A percentile compares a stretch with the other conserved stretches of the same genome.
Conservation (phyloP, 1,140 invertebrate genomes). For the Listronotus bonariensis region DNA sequence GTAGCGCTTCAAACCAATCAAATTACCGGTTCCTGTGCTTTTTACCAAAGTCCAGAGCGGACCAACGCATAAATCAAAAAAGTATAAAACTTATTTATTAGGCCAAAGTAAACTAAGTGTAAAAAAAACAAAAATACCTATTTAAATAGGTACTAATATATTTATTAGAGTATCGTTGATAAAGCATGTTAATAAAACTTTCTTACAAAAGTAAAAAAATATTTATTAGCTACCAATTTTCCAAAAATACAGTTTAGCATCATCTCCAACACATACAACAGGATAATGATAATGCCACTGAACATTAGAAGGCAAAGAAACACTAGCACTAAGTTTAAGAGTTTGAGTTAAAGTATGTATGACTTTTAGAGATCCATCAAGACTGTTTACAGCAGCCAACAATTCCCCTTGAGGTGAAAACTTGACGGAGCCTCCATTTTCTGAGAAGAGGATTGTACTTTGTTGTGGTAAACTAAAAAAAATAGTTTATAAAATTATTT, state of each 20-base stretch:
- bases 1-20: too few species aligned
- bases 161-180: too few species aligned
- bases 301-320: conserved; percentile 63
- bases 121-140: too few species aligned
- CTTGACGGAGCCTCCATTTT: conserved; percentile 62
- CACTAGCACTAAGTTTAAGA: conserved; percentile 58
- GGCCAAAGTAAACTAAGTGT: too few species aligned
- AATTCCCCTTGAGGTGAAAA: conserved; percentile 63
- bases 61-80: too few species aligned
- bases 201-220: not conserved
- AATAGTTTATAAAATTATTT: not conserved
- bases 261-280: conserved; percentile 65
- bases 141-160: too few species aligned
- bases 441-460: conserved; percentile 61
- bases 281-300: conserved; percentile 68
- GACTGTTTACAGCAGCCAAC: conserved; percentile 64
- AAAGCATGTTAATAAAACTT: too few species aligned
- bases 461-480: conserved; percentile 61
- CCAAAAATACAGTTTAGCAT: conserved; percentile 67
- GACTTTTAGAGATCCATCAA: conserved; percentile 65
- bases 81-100: too few species aligned
- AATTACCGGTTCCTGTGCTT: too few species aligned
- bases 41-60: too few species aligned
- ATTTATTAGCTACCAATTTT: conserved; percentile 63
- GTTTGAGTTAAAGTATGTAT: conserved; percentile 62